Conservation (phyloP, 1,140 invertebrate genomes). For the Ips typographus region DNA sequence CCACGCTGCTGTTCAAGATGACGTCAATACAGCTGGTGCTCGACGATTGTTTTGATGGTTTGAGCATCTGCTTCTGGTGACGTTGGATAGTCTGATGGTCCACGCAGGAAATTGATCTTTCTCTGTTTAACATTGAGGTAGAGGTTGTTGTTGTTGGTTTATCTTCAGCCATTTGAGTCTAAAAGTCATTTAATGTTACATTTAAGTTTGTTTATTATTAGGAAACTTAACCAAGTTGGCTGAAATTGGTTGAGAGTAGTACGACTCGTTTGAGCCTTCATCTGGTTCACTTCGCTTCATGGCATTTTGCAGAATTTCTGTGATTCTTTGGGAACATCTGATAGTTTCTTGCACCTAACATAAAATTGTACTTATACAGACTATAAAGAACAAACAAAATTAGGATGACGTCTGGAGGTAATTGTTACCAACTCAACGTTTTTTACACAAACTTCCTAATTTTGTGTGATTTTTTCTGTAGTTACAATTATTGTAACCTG, state of each 20-base stretch:
- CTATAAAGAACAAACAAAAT: not conserved
- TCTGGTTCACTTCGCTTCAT: conserved; percentile 42
- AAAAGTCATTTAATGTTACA: not conserved
- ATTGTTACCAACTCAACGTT: no score
- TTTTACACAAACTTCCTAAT: no score
- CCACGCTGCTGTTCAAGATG: conserved; percentile 47
- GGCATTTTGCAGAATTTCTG: conserved; percentile 42
- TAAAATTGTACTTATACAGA: not conserved
- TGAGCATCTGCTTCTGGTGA: conserved; percentile 39
- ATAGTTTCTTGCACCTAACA: conserved; percentile 29
- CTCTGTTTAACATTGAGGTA: conserved; percentile 16
- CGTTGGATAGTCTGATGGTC: conserved; percentile 41
- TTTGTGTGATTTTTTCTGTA: not conserved
- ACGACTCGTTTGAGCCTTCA: conserved; percentile 46
- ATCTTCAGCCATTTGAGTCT: conserved; percentile 10
- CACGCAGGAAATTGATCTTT: conserved; percentile 42
- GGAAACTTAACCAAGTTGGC: not conserved
- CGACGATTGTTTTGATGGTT: conserved; percentile 43
- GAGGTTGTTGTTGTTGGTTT: conserved; percentile 3
- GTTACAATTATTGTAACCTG: conserved; percentile 15
- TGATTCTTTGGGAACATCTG: conserved; percentile 43
- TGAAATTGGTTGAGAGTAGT: conserved; percentile 42
- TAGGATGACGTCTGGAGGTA: not conserved
- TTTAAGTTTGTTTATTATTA: not conserved
- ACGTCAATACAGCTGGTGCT: conserved; percentile 50